These are phyloP conservation scores for Laodelphax striatellus DNA, from an alignment of 1,140 invertebrate genomes.

Conservation along the genomic window DNA sequence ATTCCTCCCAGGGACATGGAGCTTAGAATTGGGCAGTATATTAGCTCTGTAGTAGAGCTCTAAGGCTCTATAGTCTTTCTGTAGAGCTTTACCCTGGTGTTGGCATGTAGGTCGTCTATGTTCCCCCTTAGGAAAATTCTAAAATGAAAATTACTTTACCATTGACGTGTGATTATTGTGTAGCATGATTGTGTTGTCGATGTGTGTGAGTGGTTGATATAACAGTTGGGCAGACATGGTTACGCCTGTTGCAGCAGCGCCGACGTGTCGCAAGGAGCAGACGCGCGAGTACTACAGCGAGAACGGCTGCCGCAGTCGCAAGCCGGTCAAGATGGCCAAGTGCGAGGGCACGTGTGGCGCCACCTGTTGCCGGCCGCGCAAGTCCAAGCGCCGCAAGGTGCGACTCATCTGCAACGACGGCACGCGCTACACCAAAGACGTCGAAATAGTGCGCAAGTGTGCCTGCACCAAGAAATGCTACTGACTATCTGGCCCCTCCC, in stretches of 20 bases:
- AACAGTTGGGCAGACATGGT: neutral
- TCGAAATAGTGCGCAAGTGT: slow-evolving; percentile 92
- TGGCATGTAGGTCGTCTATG: too few relatives aligned
- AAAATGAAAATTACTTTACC: too few relatives aligned
- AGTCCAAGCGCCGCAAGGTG: slow-evolving; percentile 85
- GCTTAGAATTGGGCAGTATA: too few relatives aligned
- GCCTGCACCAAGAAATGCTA: slow-evolving; percentile 76
- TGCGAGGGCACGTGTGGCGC: slow-evolving; percentile 60
- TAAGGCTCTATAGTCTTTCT: too few relatives aligned
- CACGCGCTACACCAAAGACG: slow-evolving; percentile 84
- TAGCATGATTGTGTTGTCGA: too few relatives aligned
- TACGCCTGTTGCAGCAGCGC: slow-evolving; percentile 33
- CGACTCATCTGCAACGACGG: slow-evolving; percentile 87
- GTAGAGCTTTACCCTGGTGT: too few relatives aligned
- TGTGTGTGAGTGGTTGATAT: too few relatives aligned
- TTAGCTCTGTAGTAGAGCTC: too few relatives aligned
- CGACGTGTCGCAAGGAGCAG: slow-evolving; percentile 79
- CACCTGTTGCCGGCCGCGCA: slow-evolving; percentile 76
- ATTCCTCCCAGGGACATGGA: too few relatives aligned
- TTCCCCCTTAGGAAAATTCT: too few relatives aligned
- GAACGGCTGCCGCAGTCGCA: slow-evolving; percentile 74
- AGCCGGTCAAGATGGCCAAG: slow-evolving; percentile 78
- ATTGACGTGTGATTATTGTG: too few relatives aligned
- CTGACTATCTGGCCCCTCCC: slow-evolving; percentile 34
- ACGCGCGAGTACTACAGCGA: slow-evolving; percentile 82